Conservation (phyloP, 1,140 invertebrate genomes). For the Musca domestica region DNA sequence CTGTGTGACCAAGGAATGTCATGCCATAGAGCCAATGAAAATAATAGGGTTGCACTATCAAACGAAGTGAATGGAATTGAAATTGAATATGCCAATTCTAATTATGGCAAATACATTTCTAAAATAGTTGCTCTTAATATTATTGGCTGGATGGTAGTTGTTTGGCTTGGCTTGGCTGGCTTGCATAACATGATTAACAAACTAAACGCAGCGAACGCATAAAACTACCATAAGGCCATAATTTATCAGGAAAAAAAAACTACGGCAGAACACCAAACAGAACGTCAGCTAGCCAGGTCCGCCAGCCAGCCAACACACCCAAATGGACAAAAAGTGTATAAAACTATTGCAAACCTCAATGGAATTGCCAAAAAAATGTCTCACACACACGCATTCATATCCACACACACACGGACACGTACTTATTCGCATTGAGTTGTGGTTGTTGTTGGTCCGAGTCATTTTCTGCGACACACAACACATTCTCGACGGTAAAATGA, state of each 20-base stretch:
- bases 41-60: no score
- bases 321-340: no score
- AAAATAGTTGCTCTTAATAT: neutral
- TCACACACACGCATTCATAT: neutral
- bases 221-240: neutral
- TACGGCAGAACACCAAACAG: no score
- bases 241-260: no score
- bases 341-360: conserved; percentile 9
- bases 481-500: conserved; percentile 2
- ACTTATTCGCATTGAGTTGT: neutral
- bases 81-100: no score
- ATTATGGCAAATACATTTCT: no score
- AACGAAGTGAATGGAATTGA: no score
- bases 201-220: conserved; percentile 6
- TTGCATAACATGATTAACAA: conserved; percentile 5
- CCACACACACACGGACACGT: neutral
- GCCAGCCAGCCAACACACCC: no score
- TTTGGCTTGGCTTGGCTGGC: neutral
- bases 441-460: no score
- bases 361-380: conserved; percentile 9
- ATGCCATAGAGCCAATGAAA: no score
- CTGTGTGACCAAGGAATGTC: no score
- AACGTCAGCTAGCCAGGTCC: no score
- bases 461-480: neutral
- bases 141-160: neutral